Evolutionary conservation across 2,113 vertebrate genomes (phyloP), one percentile per base, ranked within the genome.

Genomic region (Dicrurus megarhynchus): DNA sequence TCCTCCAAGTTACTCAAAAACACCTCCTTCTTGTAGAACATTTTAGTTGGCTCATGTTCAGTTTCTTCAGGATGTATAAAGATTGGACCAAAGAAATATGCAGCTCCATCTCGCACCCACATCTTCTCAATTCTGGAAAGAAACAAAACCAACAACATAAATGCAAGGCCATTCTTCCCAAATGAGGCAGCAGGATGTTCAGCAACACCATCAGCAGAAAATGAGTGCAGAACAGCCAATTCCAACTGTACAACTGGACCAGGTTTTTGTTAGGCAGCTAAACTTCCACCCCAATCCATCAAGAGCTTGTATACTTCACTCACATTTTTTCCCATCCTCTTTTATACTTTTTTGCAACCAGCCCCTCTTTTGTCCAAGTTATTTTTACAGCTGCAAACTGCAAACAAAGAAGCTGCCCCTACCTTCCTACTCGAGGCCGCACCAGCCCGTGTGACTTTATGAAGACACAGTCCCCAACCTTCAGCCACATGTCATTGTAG

Each of bases 21-120:
- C 87, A 99, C 99, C 98, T 99, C 99, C 95, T 99, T 99, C 97
- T 99, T 99, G 96, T 99, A 99, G 97, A 99, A 99, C 99, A 99
- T 99, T 98, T 99, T 99, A 49, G 99, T 99, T 82, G 99, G 99
- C 69, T 99, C 99, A 56, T 99, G 99, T 84, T 99, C 99, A 0
- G 99, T 99, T 97, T 99, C 99, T 94, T 99, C 99, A 47, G 99
- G 99, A 87, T 99, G 99, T 96, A 99, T 99, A 94, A 99, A 99
- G 93, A 99, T 99, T 22, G 99, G 99, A 47, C 99, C 99, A 87
- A 99, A 99, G 97, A 99, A 99, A 98, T 99, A 99, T 0, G 99
- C 99, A 11, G 99, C 99, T 95, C 99, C 99, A 87, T 99, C 99
- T 85, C 99, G 98, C 77, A 99, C 99, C 99, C 99, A 99, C 98